These are phyloP conservation scores for Megalurothrips usitatus DNA, from an alignment of 2,888 invertebrate genomes.

Conservation along the genomic window DNA sequence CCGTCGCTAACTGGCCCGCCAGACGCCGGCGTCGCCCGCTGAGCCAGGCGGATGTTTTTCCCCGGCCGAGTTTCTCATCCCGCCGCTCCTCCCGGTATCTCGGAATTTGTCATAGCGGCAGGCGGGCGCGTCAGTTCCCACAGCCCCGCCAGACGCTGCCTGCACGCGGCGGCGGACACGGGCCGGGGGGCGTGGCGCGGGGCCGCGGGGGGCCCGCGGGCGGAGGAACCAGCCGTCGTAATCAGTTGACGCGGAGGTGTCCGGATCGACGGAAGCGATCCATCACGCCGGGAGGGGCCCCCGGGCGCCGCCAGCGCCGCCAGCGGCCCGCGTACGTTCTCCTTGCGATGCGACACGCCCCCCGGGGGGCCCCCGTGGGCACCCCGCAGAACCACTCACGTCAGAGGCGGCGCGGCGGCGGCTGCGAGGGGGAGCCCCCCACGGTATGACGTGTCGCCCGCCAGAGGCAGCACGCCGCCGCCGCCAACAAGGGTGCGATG, in stretches of 20 bases:
- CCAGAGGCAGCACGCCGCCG: background rate
- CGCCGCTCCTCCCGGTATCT: too few species aligned
- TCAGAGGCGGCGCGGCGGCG: too few species aligned
- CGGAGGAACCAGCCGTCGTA: background rate
- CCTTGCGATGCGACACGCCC: background rate
- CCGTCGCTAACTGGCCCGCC: background rate
- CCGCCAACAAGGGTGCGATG: background rate
- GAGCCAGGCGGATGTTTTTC: background rate
- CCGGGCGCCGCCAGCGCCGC: background rate
- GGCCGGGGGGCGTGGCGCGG: background rate
- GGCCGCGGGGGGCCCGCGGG: background rate
- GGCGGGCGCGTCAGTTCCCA: too few species aligned
- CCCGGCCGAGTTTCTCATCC: too few species aligned
- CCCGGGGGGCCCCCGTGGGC: too few species aligned
- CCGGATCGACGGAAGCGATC: constrained; percentile 23
- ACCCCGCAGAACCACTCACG: too few species aligned
- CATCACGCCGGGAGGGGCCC: background rate
- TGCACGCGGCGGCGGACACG: background rate
- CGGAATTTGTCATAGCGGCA: too few species aligned
- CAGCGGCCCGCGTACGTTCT: background rate
- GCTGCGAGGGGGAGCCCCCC: background rate
- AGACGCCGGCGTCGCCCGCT: background rate
- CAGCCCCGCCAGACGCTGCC: background rate
- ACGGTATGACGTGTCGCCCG: background rate
- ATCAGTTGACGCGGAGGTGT: constrained; percentile 14